Evolutionary conservation across 2,113 vertebrate species (phyloP), one percentile per base, ranked within the genome.

Genomic region (Sporophila hypoxantha): DNA sequence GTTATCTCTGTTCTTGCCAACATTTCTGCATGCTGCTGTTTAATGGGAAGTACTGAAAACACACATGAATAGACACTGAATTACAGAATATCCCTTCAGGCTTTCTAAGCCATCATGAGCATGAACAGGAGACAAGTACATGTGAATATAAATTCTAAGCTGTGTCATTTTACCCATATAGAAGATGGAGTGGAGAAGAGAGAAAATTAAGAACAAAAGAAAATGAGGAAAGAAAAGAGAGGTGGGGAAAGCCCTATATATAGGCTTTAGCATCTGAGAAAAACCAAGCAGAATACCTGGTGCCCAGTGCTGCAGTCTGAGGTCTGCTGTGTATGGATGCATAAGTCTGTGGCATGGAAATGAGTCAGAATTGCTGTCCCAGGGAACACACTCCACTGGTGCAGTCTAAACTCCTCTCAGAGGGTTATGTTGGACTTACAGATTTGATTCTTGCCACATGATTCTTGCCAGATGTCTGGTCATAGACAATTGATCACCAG

Each of bases 21-120:
- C 39, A 14, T 90, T 83, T 75, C 68, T 67, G 25, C 37, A 5
- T 44, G 19, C 47, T 88, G 52, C 70, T 90, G 5, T 60, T 82
- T 68, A 70, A 93, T 42, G 44, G 41, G 23, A 93, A 94, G 57
- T 60, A 64, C 85, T 85, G 73, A 93, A 89, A 83, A 75, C 30
- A 87, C 57, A 90, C 79, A 85, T 76, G 89, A 87, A 89, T 81
- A 66, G 62, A 91, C 89, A 85, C 66, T 59, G 76, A 91, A 79
- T 69, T 65, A 77, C 53, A 85, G 47, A 46, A 83, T 77, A 80
- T 77, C 56, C 83, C 88, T 88, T 59, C 55, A 69, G 86, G 88
- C 86, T 89, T 89, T 81, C 59, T 84, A 83, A 84, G 59, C 67
- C 53, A 13, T 81, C 90, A 62, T 18, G 41, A 89, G 50, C 61